These are phyloP conservation scores for Dromius quadrimaculatus DNA, from an alignment of 2,888 invertebrate genomes.

Conservation along the genomic window DNA sequence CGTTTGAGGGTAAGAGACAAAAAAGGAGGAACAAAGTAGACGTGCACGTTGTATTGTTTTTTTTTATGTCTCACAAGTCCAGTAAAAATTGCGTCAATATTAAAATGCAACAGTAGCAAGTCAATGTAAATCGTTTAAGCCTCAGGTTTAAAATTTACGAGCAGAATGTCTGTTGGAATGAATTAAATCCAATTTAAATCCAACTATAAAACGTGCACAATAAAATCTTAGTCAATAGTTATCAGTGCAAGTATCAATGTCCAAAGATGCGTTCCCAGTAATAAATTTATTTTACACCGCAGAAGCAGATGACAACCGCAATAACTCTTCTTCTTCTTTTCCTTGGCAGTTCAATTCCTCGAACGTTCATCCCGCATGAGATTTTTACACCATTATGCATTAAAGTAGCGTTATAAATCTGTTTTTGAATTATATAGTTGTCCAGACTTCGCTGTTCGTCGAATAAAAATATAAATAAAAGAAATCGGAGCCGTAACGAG, in stretches of 20 bases:
- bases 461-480: conserved; percentile 32
- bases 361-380: conserved; percentile 19
- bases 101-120: no score
- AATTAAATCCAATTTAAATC: conserved; percentile 10
- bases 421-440: conserved; percentile 47
- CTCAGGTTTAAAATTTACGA: background rate
- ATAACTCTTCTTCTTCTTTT: conserved; percentile 7
- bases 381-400: conserved; percentile 44
- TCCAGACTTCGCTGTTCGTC: conserved; percentile 4
- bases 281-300: conserved; percentile 30
- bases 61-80: no score
- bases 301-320: conserved; percentile 21
- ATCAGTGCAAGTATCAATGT: conserved; percentile 12
- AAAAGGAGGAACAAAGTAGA: no score
- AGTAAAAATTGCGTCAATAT: no score
- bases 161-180: background rate
- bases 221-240: conserved; percentile 15
- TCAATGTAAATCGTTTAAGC: no score
- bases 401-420: conserved; percentile 47
- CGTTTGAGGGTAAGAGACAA: no score
- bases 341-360: conserved; percentile 28
- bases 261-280: background rate
- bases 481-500: conserved; percentile 20
- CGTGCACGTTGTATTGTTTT: no score
- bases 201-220: background rate